A percentile compares a stretch with the other conserved stretches of the same genome.
phyloP scores from a whole-genome alignment of 2,888 invertebrate species.

The Allolobophora icterica region DNA sequence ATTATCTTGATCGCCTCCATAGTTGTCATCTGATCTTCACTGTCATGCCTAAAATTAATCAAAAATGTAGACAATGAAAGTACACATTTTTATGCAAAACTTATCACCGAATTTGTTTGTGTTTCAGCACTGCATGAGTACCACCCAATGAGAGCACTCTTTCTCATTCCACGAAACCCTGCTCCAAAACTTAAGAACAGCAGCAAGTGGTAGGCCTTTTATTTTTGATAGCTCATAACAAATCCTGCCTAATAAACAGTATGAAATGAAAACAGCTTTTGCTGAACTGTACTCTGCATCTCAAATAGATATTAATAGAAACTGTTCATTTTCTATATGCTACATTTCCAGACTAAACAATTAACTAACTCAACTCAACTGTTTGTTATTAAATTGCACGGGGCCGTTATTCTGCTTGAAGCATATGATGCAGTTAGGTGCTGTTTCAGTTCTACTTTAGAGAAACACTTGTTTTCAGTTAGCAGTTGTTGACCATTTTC shows the following conservation, averaged over 20 bases:
- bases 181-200: conserved; percentile 88
- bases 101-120: conserved; percentile 46
- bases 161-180: conserved; percentile 96
- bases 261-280: neutral
- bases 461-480: no score
- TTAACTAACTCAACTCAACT: neutral
- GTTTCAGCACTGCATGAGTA: conserved; percentile 86
- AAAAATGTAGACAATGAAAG: neutral
- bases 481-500: neutral
- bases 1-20: neutral
- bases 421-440: neutral
- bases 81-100: neutral
- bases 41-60: neutral
- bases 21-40: neutral
- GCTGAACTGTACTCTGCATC: neutral
- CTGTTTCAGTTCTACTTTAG: neutral
- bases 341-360: neutral
- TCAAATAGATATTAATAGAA: neutral
- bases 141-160: conserved; percentile 98
- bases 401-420: neutral
- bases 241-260: neutral
- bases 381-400: neutral
- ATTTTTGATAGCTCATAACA: neutral
- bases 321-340: neutral
- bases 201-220: conserved; percentile 80